Conservation (phyloP, 1,140 invertebrate genomes). For the Zophobas morio region DNA sequence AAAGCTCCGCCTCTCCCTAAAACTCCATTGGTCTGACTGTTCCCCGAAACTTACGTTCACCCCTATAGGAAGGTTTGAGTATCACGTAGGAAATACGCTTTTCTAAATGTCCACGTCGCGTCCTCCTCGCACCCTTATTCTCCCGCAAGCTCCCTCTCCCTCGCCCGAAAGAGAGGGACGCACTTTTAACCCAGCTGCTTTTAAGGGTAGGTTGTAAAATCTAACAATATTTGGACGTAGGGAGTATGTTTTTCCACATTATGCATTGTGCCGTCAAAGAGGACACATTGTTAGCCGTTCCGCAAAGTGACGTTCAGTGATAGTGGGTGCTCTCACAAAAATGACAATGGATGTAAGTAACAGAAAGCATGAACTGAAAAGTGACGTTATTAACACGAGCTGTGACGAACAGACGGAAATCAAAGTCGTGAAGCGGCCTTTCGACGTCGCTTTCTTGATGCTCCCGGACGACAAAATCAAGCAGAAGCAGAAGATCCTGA, state of each 20-base stretch:
- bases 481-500: constrained; percentile 72
- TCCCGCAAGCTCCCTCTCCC: constrained; percentile 47
- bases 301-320: constrained; percentile 9
- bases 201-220: constrained; percentile 61
- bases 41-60: constrained; percentile 66
- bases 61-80: constrained; percentile 66
- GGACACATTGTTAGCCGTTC: constrained; percentile 23
- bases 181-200: constrained; percentile 59
- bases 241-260: constrained; percentile 66
- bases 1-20: constrained; percentile 62
- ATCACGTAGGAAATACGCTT: constrained; percentile 60
- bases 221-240: constrained; percentile 66
- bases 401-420: constrained; percentile 59
- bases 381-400: constrained; percentile 53
- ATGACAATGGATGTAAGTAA: constrained; percentile 63
- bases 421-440: constrained; percentile 78
- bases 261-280: constrained; percentile 58
- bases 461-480: constrained; percentile 86
- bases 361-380: constrained; percentile 61
- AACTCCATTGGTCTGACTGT: constrained; percentile 66
- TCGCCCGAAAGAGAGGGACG: constrained; percentile 60
- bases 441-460: constrained; percentile 90
- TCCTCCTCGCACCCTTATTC: constrained; percentile 51
- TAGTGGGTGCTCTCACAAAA: constrained; percentile 31
- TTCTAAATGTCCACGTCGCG: constrained; percentile 54